Conservation (phyloP, 2,797 vertebrate genomes). For the Odontamblyopus rebecca region DNA sequence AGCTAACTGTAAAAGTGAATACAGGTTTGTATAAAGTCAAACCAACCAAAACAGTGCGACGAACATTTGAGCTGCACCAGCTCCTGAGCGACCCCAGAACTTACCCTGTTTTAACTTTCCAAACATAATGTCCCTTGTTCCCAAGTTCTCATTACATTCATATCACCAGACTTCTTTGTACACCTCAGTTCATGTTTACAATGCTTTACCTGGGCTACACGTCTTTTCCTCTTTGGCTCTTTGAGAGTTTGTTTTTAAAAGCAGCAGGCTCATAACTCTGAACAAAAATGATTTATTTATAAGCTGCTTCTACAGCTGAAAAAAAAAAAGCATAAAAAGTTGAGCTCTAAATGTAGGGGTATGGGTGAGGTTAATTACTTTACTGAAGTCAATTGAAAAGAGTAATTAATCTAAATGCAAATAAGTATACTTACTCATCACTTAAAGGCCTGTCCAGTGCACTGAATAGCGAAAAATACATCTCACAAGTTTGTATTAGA, state of each 20-base stretch:
- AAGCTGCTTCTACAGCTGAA: slow-evolving; percentile 21
- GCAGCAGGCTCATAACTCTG: slow-evolving; percentile 29
- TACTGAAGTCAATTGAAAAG: slow-evolving; percentile 13
- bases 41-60: background rate
- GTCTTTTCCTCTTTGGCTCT: background rate
- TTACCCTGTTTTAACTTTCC: background rate
- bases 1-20: background rate
- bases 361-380: slow-evolving; percentile 28
- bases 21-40: background rate
- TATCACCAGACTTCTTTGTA: slow-evolving; percentile 14
- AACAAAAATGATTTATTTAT: slow-evolving; percentile 47
- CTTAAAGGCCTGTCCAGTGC: background rate
- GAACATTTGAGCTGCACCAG: background rate
- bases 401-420: slow-evolving; percentile 23
- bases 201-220: slow-evolving; percentile 1
- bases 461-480: background rate
- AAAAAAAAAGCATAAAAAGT: slow-evolving; percentile 34
- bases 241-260: slow-evolving; percentile 20
- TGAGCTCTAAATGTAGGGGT: slow-evolving; percentile 27
- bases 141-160: slow-evolving; percentile 6
- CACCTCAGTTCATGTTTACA: slow-evolving; percentile 6
- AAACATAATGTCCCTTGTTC: slow-evolving; percentile 15
- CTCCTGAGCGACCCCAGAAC: background rate
- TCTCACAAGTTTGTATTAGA: background rate
- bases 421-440: slow-evolving; percentile 13